Evolutionary conservation across 2,797 vertebrate species (phyloP), one percentile per base, ranked within the genome.

Genomic region (Apodemus agrarius): DNA sequence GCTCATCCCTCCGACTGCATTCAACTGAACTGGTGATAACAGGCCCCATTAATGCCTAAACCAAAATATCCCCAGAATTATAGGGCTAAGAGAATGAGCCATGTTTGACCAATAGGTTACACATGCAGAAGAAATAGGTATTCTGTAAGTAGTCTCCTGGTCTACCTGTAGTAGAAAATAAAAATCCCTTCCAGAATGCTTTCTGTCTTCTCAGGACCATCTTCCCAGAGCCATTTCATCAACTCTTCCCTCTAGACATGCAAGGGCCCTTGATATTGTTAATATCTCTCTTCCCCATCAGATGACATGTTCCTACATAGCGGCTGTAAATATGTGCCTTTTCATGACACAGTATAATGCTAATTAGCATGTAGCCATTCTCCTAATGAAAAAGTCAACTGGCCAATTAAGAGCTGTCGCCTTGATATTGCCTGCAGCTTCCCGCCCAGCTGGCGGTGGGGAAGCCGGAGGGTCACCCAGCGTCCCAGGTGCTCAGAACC

Each of bases 191-290:
- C n/a, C 6, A 31, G 17, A 91, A n/a, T 31, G 61, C 29, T 91
- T 86, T 89, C 10, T 78, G 26, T 76, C 82, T 79, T 14, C 1
- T 40, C 13, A 43, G 11, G 49, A 83, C 83, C 49, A 78, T 82
- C 31, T 78, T 14, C 1, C 19, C 26, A 29, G 17, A 74, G 52
- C 26, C 9, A 40, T 61, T 59, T 86, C 52, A 43, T 90, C 31
- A 89, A 40, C 3, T 90, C 79, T 91, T 10, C 3, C 19, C 34
- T 89, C 93, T 89, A 85, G 84, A 59, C 46, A 92, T 46, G 37
- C 74, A 82, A 63, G 49, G 19, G n/a, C 1, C 11, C 19, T 89
- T 57, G 10, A 72, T 57, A 79, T 5, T 26, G 6, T 72, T 76
- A 46, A 21, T 46, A 3, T 67, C 24, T 76, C 12, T 89, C 46